Conservation (phyloP, 2,113 vertebrate species). For the Psophia crepitans region DNA sequence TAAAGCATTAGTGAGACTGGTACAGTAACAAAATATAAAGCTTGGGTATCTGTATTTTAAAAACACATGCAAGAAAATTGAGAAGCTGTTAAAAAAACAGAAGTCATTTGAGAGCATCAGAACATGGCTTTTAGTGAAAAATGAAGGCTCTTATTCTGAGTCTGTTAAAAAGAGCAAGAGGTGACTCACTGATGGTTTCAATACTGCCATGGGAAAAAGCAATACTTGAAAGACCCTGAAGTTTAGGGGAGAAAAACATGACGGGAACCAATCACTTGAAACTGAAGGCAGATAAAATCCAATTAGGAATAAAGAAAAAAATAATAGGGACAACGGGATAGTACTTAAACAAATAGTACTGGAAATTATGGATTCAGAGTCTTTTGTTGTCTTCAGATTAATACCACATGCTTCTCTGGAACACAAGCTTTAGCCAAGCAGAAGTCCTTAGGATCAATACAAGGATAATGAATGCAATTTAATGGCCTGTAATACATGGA, state of each 20-base stretch:
- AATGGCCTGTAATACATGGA: neutral
- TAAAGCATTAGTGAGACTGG: neutral
- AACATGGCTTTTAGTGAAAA: neutral
- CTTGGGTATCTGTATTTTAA: neutral
- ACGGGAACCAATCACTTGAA: neutral
- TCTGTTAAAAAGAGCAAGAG: neutral
- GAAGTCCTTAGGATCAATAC: conserved; percentile 5
- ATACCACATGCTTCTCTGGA: neutral
- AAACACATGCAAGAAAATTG: neutral
- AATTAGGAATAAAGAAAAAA: neutral
- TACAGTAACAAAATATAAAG: neutral
- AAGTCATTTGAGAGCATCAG: neutral
- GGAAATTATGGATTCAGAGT: conserved; percentile 6
- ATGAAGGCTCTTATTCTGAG: neutral
- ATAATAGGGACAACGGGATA: neutral
- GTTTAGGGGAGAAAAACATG: neutral
- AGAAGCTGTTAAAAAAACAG: neutral
- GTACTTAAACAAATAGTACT: neutral
- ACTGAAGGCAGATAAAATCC: neutral
- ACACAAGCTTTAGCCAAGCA: neutral
- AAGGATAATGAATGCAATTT: conserved; percentile 15
- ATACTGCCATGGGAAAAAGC: neutral
- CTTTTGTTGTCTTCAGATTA: conserved; percentile 2
- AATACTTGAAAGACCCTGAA: neutral
- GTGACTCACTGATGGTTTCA: neutral